A percentile compares a stretch with the other conserved stretches of the same genome.
phyloP scores from a whole-genome alignment of 2,888 invertebrate genomes.

The Leptogaster cylindrica region DNA sequence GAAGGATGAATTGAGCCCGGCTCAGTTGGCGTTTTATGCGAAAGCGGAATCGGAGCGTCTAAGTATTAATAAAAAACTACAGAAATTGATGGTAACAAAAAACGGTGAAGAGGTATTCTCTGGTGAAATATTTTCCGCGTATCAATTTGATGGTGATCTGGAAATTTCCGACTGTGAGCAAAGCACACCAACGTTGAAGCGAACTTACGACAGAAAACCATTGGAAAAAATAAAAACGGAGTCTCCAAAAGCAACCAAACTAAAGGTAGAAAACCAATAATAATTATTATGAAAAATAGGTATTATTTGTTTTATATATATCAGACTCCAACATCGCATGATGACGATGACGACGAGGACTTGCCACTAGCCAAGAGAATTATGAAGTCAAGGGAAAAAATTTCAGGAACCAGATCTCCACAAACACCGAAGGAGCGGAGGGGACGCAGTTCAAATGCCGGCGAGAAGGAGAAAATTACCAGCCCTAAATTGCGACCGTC shows the following conservation, averaged over 20 bases:
- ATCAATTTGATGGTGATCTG: constrained; percentile 66
- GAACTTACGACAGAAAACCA: no score
- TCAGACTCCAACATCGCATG: neutral
- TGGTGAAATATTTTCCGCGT: constrained; percentile 71
- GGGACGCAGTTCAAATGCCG: neutral
- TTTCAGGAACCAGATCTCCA: constrained; percentile 2
- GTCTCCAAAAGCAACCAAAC: neutral
- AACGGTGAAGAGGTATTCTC: constrained; percentile 71
- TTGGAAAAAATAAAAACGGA: no score
- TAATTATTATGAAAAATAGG: neutral
- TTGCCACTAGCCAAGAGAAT: constrained; percentile 63
- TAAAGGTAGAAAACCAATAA: constrained; percentile 58
- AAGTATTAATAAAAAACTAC: constrained; percentile 68
- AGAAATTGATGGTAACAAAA: constrained; percentile 66
- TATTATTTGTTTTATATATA: constrained; percentile 17
- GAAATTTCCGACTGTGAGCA: neutral
- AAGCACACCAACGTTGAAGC: no score
- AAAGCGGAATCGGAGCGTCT: constrained; percentile 72
- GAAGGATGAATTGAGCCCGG: constrained; percentile 73
- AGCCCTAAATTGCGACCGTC: constrained; percentile 67
- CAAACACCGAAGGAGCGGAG: constrained; percentile 26
- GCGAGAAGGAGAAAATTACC: constrained; percentile 58
- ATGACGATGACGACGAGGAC: constrained; percentile 57
- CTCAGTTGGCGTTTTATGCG: constrained; percentile 69
- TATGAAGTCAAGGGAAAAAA: constrained; percentile 51